Evolutionary conservation across 2,888 invertebrate genomes (phyloP).

Genomic region (Urechis unicinctus): DNA sequence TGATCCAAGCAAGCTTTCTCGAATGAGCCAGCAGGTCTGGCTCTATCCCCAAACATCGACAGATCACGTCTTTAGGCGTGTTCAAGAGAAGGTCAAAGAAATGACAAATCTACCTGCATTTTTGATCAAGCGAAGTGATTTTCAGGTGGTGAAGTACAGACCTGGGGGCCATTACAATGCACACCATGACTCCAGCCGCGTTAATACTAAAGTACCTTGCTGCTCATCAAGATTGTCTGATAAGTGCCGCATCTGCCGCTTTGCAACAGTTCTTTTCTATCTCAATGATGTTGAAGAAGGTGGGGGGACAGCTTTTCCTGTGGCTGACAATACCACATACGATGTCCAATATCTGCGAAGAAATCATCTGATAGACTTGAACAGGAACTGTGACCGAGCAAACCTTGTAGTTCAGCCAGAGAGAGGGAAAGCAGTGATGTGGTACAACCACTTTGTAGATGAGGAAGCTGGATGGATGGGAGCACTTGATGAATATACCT

Average conservation of each 20-base stretch:
- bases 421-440: constrained; percentile 31
- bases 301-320: constrained; percentile 37
- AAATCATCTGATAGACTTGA: constrained; percentile 15
- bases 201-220: constrained; percentile 19
- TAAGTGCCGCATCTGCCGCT: constrained; percentile 15
- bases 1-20: constrained; percentile 3
- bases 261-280: constrained; percentile 36
- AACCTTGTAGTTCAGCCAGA: constrained; percentile 23
- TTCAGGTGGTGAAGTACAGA: constrained; percentile 33
- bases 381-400: constrained; percentile 26
- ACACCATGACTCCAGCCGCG: constrained; percentile 27
- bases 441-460: constrained; percentile 35
- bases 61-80: constrained; percentile 21
- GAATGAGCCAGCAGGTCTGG: constrained; percentile 8
- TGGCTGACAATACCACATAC: constrained; percentile 28
- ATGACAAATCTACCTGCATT: constrained; percentile 24
- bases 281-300: constrained; percentile 33
- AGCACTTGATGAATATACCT: constrained; percentile 22
- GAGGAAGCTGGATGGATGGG: constrained; percentile 31
- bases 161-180: constrained; percentile 35
- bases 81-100: constrained; percentile 26
- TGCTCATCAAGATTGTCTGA: constrained; percentile 17
- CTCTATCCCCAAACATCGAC: constrained; percentile 12
- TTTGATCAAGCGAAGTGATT: constrained; percentile 29
- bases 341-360: constrained; percentile 11